These are phyloP conservation scores for Geotrypetes seraphini DNA, from an alignment of 2,797 vertebrate species.

Conservation along the genomic window DNA sequence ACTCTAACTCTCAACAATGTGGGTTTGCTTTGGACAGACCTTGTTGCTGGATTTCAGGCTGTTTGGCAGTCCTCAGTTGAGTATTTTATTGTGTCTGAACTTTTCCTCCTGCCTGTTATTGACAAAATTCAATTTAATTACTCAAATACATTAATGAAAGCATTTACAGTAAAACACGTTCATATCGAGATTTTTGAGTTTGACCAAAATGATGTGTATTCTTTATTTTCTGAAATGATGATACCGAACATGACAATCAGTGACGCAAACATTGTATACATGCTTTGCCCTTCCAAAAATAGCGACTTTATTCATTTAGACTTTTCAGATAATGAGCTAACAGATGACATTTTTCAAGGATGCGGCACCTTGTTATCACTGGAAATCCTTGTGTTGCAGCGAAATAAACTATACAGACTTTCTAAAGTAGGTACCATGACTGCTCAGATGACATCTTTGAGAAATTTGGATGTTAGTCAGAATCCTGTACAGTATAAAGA, in stretches of 20 bases:
- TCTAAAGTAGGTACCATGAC: slow-evolving; percentile 53
- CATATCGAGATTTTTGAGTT: slow-evolving; percentile 42
- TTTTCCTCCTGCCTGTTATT: not conserved
- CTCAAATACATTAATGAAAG: slow-evolving; percentile 33
- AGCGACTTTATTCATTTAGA: slow-evolving; percentile 59
- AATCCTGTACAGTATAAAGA: slow-evolving; percentile 55
- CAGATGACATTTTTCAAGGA: slow-evolving; percentile 64
- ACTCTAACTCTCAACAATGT: slow-evolving; percentile 53
- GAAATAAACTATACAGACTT: slow-evolving; percentile 64
- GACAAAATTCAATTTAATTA: rapidly evolving
- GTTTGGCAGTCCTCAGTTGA: slow-evolving; percentile 47
- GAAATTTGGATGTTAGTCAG: slow-evolving; percentile 60
- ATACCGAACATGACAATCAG: slow-evolving; percentile 51
- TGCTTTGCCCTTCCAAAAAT: slow-evolving; percentile 63
- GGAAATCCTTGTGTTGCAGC: slow-evolving; percentile 49
- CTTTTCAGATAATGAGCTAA: slow-evolving; percentile 65
- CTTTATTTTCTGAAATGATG: slow-evolving; percentile 63
- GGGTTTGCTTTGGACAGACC: slow-evolving; percentile 40
- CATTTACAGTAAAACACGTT: slow-evolving; percentile 31
- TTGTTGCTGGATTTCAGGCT: slow-evolving; percentile 33
- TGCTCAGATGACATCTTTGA: slow-evolving; percentile 56
- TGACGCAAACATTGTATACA: slow-evolving; percentile 57
- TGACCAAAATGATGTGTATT: slow-evolving; percentile 51
- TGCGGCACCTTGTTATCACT: slow-evolving; percentile 55
- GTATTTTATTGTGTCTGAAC: slow-evolving; percentile 34